phyloP scores from a whole-genome alignment of 2,888 invertebrate genomes.

The Drosophila ochracea region DNA sequence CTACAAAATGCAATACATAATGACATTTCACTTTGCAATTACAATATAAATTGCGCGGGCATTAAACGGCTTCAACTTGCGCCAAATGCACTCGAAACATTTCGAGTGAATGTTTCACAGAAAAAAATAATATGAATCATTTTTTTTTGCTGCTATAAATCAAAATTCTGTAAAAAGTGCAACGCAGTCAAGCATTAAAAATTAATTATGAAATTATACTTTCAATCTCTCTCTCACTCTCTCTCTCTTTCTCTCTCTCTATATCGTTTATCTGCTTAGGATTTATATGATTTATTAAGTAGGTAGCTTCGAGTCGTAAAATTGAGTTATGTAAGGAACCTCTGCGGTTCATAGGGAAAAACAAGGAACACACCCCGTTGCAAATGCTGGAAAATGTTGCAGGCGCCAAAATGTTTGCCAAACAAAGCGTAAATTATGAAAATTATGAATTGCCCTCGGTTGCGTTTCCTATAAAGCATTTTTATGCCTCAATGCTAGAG shows the following conservation, averaged over 20 bases:
- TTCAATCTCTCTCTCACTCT: conserved; percentile 2
- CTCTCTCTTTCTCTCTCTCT: not conserved
- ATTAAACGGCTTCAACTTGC: conserved; percentile 74
- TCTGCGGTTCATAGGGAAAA: conserved; percentile 60
- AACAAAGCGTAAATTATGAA: conserved; percentile 80
- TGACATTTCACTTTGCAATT: conserved; percentile 78
- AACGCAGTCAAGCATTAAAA: conserved; percentile 75
- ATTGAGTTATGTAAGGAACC: conserved; percentile 71
- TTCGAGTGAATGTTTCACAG: conserved; percentile 60
- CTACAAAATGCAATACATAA: conserved; percentile 76
- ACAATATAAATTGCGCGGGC: conserved; percentile 75
- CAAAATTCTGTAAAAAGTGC: conserved; percentile 61
- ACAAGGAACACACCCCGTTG: conserved; percentile 60
- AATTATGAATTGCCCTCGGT: conserved; percentile 74
- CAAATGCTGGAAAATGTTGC: conserved; percentile 51
- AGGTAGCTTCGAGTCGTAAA: conserved; percentile 68
- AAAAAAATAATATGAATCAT: conserved; percentile 21
- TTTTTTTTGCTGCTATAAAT: conserved; percentile 55
- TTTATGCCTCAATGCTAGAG: conserved; percentile 47
- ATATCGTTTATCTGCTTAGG: conserved; percentile 24
- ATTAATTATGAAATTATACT: conserved; percentile 69
- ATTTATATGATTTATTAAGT: conserved; percentile 69
- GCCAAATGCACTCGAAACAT: conserved; percentile 71
- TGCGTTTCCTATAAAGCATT: conserved; percentile 61
- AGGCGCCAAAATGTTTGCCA: conserved; percentile 77